Conservation (phyloP, 2,797 vertebrate genomes). For the Gallirallus australis region DNA sequence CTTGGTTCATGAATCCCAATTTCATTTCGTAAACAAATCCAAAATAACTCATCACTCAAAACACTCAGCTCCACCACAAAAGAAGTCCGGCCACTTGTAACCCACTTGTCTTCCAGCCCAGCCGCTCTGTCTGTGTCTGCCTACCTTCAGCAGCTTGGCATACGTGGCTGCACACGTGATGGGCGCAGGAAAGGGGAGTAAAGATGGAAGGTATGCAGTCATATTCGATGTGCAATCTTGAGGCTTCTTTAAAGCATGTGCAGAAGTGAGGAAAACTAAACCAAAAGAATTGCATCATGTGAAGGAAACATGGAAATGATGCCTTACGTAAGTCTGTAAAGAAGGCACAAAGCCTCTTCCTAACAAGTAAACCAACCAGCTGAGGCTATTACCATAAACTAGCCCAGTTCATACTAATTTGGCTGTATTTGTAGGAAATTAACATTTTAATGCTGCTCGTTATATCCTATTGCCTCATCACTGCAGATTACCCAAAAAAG, state of each 20-base stretch:
- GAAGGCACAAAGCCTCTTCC: neutral
- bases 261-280: neutral
- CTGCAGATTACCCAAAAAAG: neutral
- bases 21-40: neutral
- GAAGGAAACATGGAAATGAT: neutral
- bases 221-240: neutral
- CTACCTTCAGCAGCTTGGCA: neutral
- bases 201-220: accelerated
- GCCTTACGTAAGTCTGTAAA: neutral
- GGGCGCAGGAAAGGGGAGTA: accelerated
- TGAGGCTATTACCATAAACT: neutral
- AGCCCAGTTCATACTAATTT: neutral
- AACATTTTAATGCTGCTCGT: neutral
- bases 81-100: accelerated
- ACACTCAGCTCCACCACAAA: neutral
- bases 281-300: neutral
- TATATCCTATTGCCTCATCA: neutral
- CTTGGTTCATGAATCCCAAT: neutral
- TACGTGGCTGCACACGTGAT: accelerated
- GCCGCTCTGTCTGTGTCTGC: neutral
- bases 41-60: neutral
- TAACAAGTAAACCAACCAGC: neutral
- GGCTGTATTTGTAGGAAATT: neutral
- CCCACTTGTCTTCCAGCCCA: neutral
- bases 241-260: neutral